Conservation (phyloP, 2,888 invertebrate species). For the Shargacucullia verbasci region DNA sequence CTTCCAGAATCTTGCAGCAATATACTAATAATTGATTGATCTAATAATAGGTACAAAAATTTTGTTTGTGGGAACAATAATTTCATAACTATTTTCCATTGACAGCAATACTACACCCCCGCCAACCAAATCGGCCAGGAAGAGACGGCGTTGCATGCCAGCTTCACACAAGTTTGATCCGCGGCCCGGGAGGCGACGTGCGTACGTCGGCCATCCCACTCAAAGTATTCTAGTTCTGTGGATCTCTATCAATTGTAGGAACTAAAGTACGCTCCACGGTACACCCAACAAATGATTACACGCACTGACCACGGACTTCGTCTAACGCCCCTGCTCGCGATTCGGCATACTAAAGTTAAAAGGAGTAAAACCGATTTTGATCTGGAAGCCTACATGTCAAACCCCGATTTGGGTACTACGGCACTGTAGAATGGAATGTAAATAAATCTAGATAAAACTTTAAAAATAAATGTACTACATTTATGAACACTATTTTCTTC, state of each 20-base stretch:
- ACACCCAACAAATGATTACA: constrained; percentile 10
- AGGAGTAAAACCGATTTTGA: background rate
- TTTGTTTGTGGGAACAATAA: background rate
- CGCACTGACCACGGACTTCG: constrained; percentile 13
- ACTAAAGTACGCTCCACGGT: constrained; percentile 6
- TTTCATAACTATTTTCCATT: constrained; percentile 7
- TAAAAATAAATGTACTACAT: constrained; percentile 13
- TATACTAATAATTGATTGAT: too few relatives aligned
- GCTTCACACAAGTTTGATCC: constrained; percentile 95
- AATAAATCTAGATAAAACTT: constrained; percentile 23
- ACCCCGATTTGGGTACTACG: constrained; percentile 14
- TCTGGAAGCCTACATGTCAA: constrained; percentile 10
- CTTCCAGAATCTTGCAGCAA: too few relatives aligned
- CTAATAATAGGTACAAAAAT: too few relatives aligned
- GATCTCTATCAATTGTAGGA: constrained; percentile 80
- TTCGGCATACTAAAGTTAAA: background rate
- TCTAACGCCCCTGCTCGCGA: constrained; percentile 16
- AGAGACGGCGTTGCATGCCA: constrained; percentile 93
- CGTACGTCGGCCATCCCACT: constrained; percentile 74
- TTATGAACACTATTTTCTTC: constrained; percentile 12
- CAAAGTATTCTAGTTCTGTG: constrained; percentile 69
- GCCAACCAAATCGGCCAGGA: constrained; percentile 92
- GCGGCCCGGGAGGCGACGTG: constrained; percentile 76
- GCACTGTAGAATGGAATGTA: constrained; percentile 18
- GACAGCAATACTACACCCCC: constrained; percentile 93